Evolutionary conservation across 2,888 invertebrate species (phyloP).

Genomic region (Hemistola chrysoprasaria): DNA sequence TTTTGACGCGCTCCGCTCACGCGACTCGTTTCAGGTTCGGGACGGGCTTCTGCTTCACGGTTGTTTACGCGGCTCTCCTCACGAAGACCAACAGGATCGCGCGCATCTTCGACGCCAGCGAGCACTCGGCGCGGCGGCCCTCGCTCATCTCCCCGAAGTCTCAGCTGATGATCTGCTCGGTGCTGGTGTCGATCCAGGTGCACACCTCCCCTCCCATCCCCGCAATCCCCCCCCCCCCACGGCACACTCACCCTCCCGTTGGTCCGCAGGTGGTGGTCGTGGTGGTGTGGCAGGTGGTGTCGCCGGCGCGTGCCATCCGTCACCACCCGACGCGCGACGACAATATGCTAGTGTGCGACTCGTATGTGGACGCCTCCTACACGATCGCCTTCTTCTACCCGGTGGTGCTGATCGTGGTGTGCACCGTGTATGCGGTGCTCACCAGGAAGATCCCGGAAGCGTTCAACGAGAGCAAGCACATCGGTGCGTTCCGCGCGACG

Average conservation of each 20-base stretch:
- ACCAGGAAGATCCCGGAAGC: conserved; percentile 98
- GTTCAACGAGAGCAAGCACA: conserved; percentile 98
- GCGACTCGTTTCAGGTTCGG: conserved; percentile 88
- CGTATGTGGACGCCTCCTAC: conserved; percentile 95
- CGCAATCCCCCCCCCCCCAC: not conserved
- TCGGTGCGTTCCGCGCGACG: conserved; percentile 80
- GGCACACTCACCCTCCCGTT: not conserved
- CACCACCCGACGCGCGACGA: conserved; percentile 94
- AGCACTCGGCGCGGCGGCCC: conserved; percentile 95
- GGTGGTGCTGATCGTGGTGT: conserved; percentile 92
- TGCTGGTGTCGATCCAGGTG: conserved; percentile 94
- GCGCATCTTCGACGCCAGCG: conserved; percentile 96
- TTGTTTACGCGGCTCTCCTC: conserved; percentile 97
- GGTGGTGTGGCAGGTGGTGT: conserved; percentile 93
- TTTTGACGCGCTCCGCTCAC: too few relatives aligned
- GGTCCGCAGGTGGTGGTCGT: conserved; percentile 87
- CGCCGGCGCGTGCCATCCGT: conserved; percentile 95
- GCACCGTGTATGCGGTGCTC: conserved; percentile 96
- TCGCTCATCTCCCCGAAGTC: conserved; percentile 95
- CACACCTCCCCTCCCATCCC: not conserved
- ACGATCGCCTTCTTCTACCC: conserved; percentile 97
- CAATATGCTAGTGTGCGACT: conserved; percentile 94
- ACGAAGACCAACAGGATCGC: conserved; percentile 99
- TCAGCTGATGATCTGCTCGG: conserved; percentile 93
- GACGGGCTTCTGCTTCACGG: conserved; percentile 96